Base-by-base conservation (phyloP, 1,140 invertebrate genomes). In the Eriocheir sinensis region DNA sequence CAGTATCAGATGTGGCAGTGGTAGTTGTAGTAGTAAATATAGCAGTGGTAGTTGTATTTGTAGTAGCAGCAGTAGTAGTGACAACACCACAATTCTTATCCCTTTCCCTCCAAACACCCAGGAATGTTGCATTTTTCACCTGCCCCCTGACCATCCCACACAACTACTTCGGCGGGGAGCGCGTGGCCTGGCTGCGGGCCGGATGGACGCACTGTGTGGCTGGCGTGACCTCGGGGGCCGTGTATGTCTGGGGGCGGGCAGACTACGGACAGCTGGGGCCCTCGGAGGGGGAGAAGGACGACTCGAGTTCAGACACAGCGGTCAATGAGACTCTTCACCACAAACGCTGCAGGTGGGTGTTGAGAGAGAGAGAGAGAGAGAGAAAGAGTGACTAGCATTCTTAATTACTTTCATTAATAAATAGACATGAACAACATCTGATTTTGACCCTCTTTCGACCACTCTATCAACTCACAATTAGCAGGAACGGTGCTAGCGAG, bases 181-280 rank as follows among this genome's bases (percentile, higher is more conserved):
- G 95, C 48, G 93, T 95, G 89, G 21, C 53, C 17, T 91, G 93
- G 94, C 89, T 96, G 12, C 97, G 97, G 95, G 97, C 97, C 96
- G 98, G 98, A 2, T 98, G 98, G 98, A 98, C 98, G 0, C 98
- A 98, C 96, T 97, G 97, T 96, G 97, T 97, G 15, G 96, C 97
- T 1, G 96, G 98, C 94, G 36, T 40, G 96, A 96, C 96, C 80
- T 97, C 97, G 96, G 97, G 97, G 30, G 96, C 97, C 89, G 96
- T 98, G 30, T 96, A 97, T 41, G 97, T 97, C 2, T 99, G 98
- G 98, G 98, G 98, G 27, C 97, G 98, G 96, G 98, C 98, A 96
- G 98, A 97, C 96, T 98, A 98, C 97, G 98, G 98, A 3, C 98
- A 98, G 96, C 96, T 98, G 86, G 98, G 98, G 44, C 94, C 94